A percentile compares a stretch with the other conserved stretches of the same genome.
phyloP scores from a whole-genome alignment of 2,888 invertebrate species.

The Phytoseiulus persimilis region DNA sequence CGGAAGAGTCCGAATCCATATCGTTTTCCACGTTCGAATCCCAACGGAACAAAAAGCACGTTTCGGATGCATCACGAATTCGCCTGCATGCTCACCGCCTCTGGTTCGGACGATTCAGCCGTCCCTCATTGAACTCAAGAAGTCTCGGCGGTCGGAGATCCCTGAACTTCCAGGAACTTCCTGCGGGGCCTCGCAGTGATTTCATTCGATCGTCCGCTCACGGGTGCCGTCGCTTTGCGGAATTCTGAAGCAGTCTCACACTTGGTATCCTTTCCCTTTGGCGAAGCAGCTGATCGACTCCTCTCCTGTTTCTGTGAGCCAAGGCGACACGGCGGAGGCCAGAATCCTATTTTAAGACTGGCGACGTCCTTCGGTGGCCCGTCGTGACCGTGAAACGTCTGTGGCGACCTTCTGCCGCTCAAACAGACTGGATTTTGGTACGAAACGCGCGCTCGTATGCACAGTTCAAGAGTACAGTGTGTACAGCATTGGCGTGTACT shows the following conservation, averaged over 20 bases:
- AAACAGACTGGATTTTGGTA: conserved; percentile 31
- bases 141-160: too few relatives aligned
- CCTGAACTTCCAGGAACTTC: too few relatives aligned
- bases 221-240: too few relatives aligned
- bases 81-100: too few relatives aligned
- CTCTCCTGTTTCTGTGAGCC: neutral
- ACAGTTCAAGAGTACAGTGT: neutral
- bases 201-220: too few relatives aligned
- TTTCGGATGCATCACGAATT: too few relatives aligned
- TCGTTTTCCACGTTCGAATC: too few relatives aligned
- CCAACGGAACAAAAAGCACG: too few relatives aligned
- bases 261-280: neutral
- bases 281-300: neutral
- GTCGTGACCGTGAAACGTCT: conserved; percentile 68
- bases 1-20: too few relatives aligned
- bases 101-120: too few relatives aligned
- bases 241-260: neutral
- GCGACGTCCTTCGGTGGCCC: conserved; percentile 79
- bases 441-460: neutral
- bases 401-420: conserved; percentile 45
- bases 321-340: neutral
- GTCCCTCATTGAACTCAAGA: too few relatives aligned
- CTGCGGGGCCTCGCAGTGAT: too few relatives aligned
- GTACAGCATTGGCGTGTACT: neutral
- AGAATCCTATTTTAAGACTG: neutral